A percentile compares a stretch with the other conserved stretches of the same genome.
phyloP scores from a whole-genome alignment of 1,140 invertebrate genomes.

The Hyles vespertilio region DNA sequence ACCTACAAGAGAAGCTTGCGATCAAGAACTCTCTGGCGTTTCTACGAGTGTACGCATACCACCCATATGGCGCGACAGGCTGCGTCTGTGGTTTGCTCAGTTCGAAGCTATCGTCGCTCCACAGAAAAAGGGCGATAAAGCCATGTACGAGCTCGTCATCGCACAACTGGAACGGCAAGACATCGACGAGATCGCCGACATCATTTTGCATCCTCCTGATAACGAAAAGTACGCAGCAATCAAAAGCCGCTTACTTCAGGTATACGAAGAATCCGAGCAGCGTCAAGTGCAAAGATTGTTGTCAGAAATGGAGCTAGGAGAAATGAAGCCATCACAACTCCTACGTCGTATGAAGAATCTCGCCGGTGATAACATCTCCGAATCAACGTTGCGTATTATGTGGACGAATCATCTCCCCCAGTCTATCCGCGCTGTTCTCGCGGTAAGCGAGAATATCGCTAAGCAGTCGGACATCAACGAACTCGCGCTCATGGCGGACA shows the following conservation, averaged over 20 bases:
- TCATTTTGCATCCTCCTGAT: conserved; percentile 4
- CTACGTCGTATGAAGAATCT: neutral
- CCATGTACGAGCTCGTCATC: conserved; percentile 8
- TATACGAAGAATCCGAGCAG: conserved; percentile 7
- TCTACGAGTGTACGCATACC: neutral
- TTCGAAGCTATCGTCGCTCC: conserved; percentile 8
- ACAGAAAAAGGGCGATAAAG: conserved; percentile 8
- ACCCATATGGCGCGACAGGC: conserved; percentile 3
- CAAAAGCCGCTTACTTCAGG: neutral
- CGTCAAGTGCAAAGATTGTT: neutral
- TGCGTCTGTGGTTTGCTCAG: conserved; percentile 6
- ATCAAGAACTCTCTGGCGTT: neutral
- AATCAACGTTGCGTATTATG: neutral
- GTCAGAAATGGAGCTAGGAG: neutral
- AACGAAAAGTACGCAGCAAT: conserved; percentile 6
- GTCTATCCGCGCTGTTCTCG: conserved; percentile 17
- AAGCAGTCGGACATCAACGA: conserved; percentile 17
- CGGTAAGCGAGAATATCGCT: conserved; percentile 20
- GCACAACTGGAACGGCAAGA: conserved; percentile 9
- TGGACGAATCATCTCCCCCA: conserved; percentile 6
- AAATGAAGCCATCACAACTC: conserved; percentile 1
- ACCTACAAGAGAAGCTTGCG: no score
- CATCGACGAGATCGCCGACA: conserved; percentile 3
- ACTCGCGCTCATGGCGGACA: conserved; percentile 25
- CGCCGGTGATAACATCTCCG: neutral